A percentile compares a stretch with the other conserved stretches of the same genome.
These are phyloP conservation scores for Micropoecilia bifurca DNA, from an alignment of 2,797 vertebrate genomes.

Conservation along the genomic window DNA sequence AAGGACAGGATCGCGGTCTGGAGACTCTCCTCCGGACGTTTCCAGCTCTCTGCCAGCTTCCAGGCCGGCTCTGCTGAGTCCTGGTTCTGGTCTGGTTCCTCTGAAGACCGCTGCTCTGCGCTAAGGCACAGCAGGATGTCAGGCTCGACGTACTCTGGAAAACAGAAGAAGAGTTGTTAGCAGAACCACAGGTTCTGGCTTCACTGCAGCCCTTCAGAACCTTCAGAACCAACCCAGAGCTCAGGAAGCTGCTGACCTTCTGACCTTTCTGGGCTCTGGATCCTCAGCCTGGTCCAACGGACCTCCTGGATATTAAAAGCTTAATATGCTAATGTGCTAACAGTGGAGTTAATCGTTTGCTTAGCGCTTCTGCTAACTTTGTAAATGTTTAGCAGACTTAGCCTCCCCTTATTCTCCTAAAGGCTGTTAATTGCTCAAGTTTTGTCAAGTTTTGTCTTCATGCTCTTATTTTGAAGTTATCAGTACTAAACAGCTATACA, in stretches of 20 bases:
- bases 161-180: constrained; percentile 21
- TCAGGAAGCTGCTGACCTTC: neutral
- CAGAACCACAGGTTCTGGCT: neutral
- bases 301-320: too few species aligned
- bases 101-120: constrained; percentile 33
- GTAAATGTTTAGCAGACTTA: too few species aligned
- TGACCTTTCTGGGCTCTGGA: neutral
- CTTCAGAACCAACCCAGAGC: neutral
- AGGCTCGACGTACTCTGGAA: constrained; percentile 71
- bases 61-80: constrained; percentile 61
- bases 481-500: too few species aligned
- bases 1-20: constrained; percentile 51
- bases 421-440: too few species aligned
- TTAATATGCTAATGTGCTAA: too few species aligned
- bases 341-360: too few species aligned
- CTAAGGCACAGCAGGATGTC: constrained; percentile 73
- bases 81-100: constrained; percentile 45
- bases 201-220: neutral
- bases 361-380: too few species aligned
- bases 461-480: too few species aligned
- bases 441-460: too few species aligned
- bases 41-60: constrained; percentile 68
- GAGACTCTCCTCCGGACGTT: neutral
- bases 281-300: too few species aligned
- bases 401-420: too few species aligned